phyloP scores from a whole-genome alignment of 2,888 invertebrate species.

The Hirtodrosophila confusa region DNA sequence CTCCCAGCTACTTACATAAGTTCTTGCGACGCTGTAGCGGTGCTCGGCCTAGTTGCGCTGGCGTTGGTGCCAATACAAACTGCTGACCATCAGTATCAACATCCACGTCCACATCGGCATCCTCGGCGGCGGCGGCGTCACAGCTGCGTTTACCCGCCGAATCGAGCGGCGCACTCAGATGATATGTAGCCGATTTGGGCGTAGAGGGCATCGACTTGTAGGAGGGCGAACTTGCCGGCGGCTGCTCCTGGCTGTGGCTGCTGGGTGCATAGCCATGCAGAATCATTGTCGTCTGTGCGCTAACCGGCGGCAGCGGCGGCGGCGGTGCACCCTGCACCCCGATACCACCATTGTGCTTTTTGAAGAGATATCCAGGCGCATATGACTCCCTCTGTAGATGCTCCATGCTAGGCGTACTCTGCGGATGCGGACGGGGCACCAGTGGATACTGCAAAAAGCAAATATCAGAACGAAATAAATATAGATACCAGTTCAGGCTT shows the following conservation, averaged over 20 bases:
- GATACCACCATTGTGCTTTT: slow-evolving; percentile 77
- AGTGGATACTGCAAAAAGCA: slow-evolving; percentile 57
- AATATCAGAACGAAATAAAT: not conserved
- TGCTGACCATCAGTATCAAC: slow-evolving; percentile 81
- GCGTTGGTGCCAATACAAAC: slow-evolving; percentile 95
- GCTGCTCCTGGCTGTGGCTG: slow-evolving; percentile 58
- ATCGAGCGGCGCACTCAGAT: slow-evolving; percentile 67
- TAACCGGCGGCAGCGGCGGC: slow-evolving; percentile 58
- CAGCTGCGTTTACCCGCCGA: slow-evolving; percentile 57
- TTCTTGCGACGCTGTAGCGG: slow-evolving; percentile 94
- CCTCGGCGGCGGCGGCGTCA: slow-evolving; percentile 45
- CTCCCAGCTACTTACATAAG: slow-evolving; percentile 86
- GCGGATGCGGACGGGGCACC: slow-evolving; percentile 69
- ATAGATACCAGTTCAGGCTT: not conserved
- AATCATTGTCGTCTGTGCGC: slow-evolving; percentile 66
- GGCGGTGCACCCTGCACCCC: slow-evolving; percentile 50
- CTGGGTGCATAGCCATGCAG: slow-evolving; percentile 71
- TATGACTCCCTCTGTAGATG: slow-evolving; percentile 55
- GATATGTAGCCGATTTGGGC: slow-evolving; percentile 82
- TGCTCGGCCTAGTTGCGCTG: slow-evolving; percentile 95
- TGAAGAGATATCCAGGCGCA: slow-evolving; percentile 73
- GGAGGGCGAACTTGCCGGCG: slow-evolving; percentile 79
- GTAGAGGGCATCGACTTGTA: slow-evolving; percentile 83
- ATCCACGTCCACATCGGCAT: slow-evolving; percentile 71
- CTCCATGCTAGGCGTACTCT: slow-evolving; percentile 57